Evolutionary conservation across 2,888 invertebrate species (phyloP).

Genomic region (Eupsilia transversa): DNA sequence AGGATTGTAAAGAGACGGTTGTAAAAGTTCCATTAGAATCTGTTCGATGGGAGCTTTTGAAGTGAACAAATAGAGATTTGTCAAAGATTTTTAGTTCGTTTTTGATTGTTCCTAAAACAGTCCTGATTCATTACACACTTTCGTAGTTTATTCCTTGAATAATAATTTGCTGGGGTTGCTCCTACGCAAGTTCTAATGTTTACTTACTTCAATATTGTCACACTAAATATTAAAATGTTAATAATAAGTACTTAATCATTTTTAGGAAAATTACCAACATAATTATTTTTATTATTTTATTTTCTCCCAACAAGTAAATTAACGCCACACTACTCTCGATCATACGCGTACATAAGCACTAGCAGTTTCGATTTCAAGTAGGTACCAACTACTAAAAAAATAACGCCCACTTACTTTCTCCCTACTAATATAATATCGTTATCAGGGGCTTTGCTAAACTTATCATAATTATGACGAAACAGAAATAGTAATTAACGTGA

Average conservation of each 20-base stretch:
- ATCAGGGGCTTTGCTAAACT: constrained; percentile 13
- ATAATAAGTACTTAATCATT: not conserved
- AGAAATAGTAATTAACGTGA: not conserved
- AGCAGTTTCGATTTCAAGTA: constrained; percentile 21
- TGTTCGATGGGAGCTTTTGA: constrained; percentile 33
- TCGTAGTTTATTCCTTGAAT: not conserved
- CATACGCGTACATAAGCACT: not conserved
- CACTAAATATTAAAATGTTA: not conserved
- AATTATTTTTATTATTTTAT: not conserved
- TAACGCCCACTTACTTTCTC: constrained; percentile 29
- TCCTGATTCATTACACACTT: not conserved
- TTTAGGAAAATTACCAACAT: not conserved
- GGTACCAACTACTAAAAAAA: not conserved
- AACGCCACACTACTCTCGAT: constrained; percentile 22
- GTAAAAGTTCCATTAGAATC: constrained; percentile 40
- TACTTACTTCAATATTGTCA: not conserved
- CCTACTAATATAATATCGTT: not conserved
- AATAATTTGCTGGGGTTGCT: constrained; percentile 3
- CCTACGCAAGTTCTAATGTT: not conserved
- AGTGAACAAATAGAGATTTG: constrained; percentile 41
- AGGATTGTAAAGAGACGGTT: not conserved
- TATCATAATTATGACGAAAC: not conserved
- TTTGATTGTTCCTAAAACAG: constrained; percentile 6
- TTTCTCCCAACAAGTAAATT: not conserved
- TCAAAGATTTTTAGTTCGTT: constrained; percentile 46